These are phyloP conservation scores for Bujurquina vittata DNA, from an alignment of 2,113 vertebrate species.

Conservation along the genomic window DNA sequence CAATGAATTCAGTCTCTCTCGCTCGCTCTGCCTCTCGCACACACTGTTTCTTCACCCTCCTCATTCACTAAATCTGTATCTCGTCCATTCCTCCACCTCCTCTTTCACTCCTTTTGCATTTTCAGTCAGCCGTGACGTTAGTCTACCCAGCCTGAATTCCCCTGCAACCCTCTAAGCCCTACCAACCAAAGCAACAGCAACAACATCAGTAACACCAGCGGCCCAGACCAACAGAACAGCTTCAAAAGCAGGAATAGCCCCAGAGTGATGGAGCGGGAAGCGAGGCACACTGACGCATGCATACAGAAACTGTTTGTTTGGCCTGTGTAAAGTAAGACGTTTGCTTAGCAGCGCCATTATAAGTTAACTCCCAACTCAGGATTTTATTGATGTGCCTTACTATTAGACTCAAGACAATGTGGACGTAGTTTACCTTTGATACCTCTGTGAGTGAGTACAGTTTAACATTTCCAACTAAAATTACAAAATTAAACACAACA, in stretches of 20 bases:
- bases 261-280: constrained; percentile 41
- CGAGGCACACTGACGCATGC: constrained; percentile 57
- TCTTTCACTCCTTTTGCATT: constrained; percentile 37
- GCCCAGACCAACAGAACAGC: constrained; percentile 55
- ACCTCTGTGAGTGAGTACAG: background rate
- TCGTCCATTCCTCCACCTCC: constrained; percentile 34
- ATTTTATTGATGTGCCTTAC: background rate
- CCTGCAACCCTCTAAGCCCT: constrained; percentile 44
- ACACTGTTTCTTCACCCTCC: constrained; percentile 12
- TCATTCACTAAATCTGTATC: constrained; percentile 49
- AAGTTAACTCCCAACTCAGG: background rate
- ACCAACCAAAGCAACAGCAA: constrained; percentile 44
- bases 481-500: background rate
- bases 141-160: constrained; percentile 58
- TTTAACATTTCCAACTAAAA: background rate
- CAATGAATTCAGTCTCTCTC: constrained; percentile 23
- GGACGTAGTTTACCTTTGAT: background rate
- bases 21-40: background rate
- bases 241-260: constrained; percentile 65
- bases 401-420: background rate
- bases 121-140: constrained; percentile 59
- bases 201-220: constrained; percentile 47
- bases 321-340: constrained; percentile 39
- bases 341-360: constrained; percentile 15
- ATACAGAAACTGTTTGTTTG: constrained; percentile 60